Percentiles rank a stretch among this genome's conserved stretches.
Evolutionary conservation across 1,140 invertebrate genomes (phyloP).

Genomic region (Dinothrombium tinctorium): DNA sequence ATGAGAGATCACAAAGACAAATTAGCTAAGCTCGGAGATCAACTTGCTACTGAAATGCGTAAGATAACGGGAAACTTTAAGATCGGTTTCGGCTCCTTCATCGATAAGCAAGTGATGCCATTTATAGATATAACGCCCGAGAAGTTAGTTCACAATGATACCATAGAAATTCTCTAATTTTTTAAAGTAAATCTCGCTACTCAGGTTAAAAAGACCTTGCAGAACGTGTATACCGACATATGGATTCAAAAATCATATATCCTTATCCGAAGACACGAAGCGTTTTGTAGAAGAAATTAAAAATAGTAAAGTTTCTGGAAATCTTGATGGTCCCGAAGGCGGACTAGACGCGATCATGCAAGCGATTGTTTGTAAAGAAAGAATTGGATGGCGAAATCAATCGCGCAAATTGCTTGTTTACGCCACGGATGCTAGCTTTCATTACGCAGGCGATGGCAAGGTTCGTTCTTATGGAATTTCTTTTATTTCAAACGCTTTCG

Average conservation of each 20-base stretch:
- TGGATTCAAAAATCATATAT: slow-evolving; percentile 23
- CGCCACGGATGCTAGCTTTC: slow-evolving; percentile 16
- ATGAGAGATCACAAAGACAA: slow-evolving; percentile 40
- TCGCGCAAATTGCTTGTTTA: slow-evolving; percentile 16
- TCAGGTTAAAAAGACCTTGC: slow-evolving; percentile 21
- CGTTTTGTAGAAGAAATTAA: slow-evolving; percentile 19
- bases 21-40: slow-evolving; percentile 3
- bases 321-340: slow-evolving; percentile 89
- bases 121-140: slow-evolving; percentile 37
- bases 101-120: slow-evolving; percentile 94
- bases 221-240: slow-evolving; percentile 23
- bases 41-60: slow-evolving; percentile 31
- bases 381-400: slow-evolving; percentile 14
- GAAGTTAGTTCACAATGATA: slow-evolving; percentile 20
- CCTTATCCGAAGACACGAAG: slow-evolving; percentile 16
- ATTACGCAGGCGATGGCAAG: slow-evolving; percentile 17
- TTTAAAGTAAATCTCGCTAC: no score
- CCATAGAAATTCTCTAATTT: background rate
- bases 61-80: slow-evolving; percentile 76
- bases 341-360: slow-evolving; percentile 99
- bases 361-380: slow-evolving; percentile 11
- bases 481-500: no score
- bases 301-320: slow-evolving; percentile 21
- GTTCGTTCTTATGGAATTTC: no score
- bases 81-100: slow-evolving; percentile 87